Conservation (phyloP, 2,113 vertebrate species). For the Tetrao urogallus region DNA sequence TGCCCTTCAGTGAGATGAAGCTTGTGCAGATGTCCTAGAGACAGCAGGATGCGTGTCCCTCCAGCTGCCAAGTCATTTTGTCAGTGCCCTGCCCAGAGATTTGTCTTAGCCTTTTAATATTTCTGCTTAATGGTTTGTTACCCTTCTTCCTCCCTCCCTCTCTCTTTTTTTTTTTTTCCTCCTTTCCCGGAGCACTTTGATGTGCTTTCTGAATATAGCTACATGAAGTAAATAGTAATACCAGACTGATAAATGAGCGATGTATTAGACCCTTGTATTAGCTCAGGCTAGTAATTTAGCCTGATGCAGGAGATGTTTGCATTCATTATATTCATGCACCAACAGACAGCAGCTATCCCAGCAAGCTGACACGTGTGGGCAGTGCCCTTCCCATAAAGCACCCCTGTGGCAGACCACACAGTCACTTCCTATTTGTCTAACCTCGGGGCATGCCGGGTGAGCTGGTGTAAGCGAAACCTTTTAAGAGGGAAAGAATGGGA, state of each 20-base stretch:
- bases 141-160: not conserved
- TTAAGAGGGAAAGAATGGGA: not conserved
- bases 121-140: constrained; percentile 48
- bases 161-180: not conserved
- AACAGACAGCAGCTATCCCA: constrained; percentile 51
- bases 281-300: constrained; percentile 70
- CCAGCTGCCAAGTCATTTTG: not conserved
- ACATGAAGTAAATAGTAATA: constrained; percentile 65
- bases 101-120: constrained; percentile 48
- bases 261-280: constrained; percentile 55
- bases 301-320: constrained; percentile 52
- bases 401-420: not conserved
- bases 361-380: constrained; percentile 17
- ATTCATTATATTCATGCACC: constrained; percentile 45
- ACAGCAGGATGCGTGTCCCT: not conserved
- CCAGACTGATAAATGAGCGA: constrained; percentile 73
- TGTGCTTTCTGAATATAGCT: constrained; percentile 69
- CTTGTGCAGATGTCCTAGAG: not conserved
- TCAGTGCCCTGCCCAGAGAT: constrained; percentile 17
- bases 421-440: constrained; percentile 48
- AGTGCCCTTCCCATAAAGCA: constrained; percentile 27
- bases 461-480: not conserved
- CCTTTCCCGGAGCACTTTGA: constrained; percentile 46
- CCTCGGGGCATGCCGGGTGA: not conserved
- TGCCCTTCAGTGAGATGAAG: not conserved